Evolutionary conservation across 1,140 invertebrate genomes (phyloP).

Genomic region (Aphelenchoides fujianensis): DNA sequence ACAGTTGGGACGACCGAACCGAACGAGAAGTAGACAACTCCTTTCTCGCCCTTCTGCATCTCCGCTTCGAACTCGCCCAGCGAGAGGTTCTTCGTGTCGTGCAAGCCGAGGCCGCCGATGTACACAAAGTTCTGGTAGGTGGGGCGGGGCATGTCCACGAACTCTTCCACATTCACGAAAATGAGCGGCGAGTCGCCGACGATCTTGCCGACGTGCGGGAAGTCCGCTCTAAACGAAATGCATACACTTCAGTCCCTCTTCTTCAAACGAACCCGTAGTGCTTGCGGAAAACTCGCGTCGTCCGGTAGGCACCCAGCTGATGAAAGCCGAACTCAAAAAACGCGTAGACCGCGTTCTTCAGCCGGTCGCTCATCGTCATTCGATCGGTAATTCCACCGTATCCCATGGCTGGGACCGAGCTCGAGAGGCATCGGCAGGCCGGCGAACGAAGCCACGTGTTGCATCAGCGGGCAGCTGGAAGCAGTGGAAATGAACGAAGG

Average conservation of each 20-base stretch:
- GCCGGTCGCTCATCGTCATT: conserved; percentile 35
- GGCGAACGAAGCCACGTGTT: conserved; percentile 25
- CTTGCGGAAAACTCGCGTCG: background rate
- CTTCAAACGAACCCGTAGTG: conserved; percentile 18
- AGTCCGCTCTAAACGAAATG: conserved; percentile 29
- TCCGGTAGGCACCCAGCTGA: background rate
- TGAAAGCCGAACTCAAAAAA: conserved; percentile 3
- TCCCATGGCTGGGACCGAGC: conserved; percentile 36
- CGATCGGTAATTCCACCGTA: conserved; percentile 18
- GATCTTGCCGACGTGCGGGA: conserved; percentile 28
- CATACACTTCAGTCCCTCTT: background rate
- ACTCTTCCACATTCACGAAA: conserved; percentile 40
- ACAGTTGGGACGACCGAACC: conserved; percentile 26
- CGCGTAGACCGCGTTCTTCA: conserved; percentile 19
- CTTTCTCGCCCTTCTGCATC: conserved; percentile 36
- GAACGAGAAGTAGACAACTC: conserved; percentile 36
- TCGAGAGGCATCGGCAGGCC: conserved; percentile 35
- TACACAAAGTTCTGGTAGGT: conserved; percentile 29
- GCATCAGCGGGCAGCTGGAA: conserved; percentile 28
- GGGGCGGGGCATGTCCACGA: conserved; percentile 41
- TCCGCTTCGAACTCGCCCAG: conserved; percentile 23
- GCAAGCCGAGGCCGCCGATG: conserved; percentile 38
- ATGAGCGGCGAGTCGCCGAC: conserved; percentile 30
- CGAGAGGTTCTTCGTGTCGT: background rate
- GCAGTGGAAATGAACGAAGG: background rate